Base-by-base conservation (phyloP, 2,797 vertebrate genomes). In the Sebastes trivittatus region DNA sequence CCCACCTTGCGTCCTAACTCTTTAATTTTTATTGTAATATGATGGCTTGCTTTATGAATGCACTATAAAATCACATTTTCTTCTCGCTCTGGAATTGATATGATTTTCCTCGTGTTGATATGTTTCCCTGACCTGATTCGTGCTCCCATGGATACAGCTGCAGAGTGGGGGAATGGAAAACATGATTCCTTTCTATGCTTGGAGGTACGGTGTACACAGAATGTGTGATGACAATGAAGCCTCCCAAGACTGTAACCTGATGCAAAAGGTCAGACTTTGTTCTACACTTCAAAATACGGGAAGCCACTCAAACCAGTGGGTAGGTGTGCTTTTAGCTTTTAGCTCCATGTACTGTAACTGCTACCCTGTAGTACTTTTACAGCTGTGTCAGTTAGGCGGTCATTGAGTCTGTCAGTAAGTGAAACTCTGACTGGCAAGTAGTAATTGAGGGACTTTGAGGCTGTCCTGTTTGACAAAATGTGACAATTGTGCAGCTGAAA, bases 111-210 rank as follows among this genome's bases (percentile, higher is more conserved):
- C 16, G 8, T 65, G 84, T 83, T 82, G 84, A 84, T 86, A 14
- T 91, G 87, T 88, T 88, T 85, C 85, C 78, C 69, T 89, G 87
- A 89, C 85, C 85, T 90, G 85, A 82, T 92, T 91, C 82, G 29
- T 30, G 89, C 85, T 91, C 68, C 90, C 84, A 89, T 91, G 88
- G 84, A 81, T 88, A 88, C 91, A 77, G 81, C 87, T 80, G 82
- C 87, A 82, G 23, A 86, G 79, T 52, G 55, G 62, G 70, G 75
- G 67, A 81, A 85, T 89, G 88, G 85, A 87, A 89, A 90, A 87
- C 92, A 85, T 87, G 85, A 90, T 87, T 90, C 82, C 73, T 59
- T 63, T 83, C 56, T 67, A 22, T 23, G 77, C 83, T 79, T 54
- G 25, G 69, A 87, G 81, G 81, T 83, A 68, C 3, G 1, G 20